Conservation (phyloP, 64 coral and sea anemone species). For the Astreopora myriophthalma region DNA sequence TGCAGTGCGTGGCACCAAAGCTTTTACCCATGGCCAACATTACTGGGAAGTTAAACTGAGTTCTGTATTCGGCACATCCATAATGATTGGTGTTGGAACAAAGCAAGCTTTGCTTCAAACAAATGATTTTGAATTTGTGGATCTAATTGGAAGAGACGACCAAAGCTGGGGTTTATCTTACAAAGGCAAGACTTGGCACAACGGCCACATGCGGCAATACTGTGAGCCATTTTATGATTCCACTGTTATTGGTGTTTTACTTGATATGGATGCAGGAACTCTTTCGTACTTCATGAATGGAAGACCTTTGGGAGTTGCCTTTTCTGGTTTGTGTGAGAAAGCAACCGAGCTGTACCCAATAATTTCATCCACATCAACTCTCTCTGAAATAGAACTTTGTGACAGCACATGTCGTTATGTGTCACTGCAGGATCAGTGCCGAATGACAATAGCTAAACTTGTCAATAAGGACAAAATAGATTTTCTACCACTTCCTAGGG, state of each 20-base stretch:
- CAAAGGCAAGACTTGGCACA: conserved; percentile 87
- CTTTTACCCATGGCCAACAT: conserved; percentile 85
- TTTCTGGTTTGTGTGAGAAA: conserved; percentile 55
- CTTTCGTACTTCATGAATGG: conserved; percentile 87
- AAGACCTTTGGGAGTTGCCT: conserved; percentile 77
- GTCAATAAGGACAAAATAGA: conserved; percentile 75
- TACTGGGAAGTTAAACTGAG: conserved; percentile 93
- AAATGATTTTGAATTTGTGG: conserved; percentile 88
- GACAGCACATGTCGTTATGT: conserved; percentile 77
- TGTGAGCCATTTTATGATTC: conserved; percentile 95
- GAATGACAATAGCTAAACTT: conserved; percentile 87
- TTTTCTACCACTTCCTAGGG: conserved; percentile 60
- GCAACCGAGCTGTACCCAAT: conserved; percentile 78
- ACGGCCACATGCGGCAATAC: conserved; percentile 56
- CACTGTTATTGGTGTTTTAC: conserved; percentile 87
- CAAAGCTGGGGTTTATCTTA: conserved; percentile 94
- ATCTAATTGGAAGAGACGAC: conserved; percentile 78
- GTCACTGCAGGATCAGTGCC: conserved; percentile 80
- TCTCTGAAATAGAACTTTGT: conserved; percentile 81
- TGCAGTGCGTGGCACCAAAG: conserved; percentile 81
- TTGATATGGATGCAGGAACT: conserved; percentile 89
- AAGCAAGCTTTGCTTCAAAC: conserved; percentile 82
- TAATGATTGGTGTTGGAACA: conserved; percentile 90
- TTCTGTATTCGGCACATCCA: conserved; percentile 80
- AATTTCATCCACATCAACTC: conserved; percentile 86